These are phyloP conservation scores for Phorcus lineatus DNA, from an alignment of 2,888 invertebrate genomes.

Conservation along the genomic window DNA sequence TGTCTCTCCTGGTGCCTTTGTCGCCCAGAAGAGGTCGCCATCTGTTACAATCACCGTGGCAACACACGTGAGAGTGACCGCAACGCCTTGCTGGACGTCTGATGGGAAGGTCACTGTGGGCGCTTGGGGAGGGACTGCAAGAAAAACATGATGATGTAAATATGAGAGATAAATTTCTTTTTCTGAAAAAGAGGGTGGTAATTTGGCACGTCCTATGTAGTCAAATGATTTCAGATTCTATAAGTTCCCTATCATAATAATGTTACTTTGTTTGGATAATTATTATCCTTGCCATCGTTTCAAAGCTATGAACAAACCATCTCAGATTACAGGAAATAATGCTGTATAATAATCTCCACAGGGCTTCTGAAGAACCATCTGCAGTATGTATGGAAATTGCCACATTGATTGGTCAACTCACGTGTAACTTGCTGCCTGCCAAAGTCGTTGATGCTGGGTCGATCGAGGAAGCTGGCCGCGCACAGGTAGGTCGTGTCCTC, in stretches of 20 bases:
- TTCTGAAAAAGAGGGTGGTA: too few relatives aligned
- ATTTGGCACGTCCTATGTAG: too few relatives aligned
- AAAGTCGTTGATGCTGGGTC: neutral
- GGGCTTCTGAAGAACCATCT: too few relatives aligned
- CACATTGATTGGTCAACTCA: neutral
- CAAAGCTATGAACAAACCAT: too few relatives aligned
- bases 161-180: neutral
- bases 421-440: neutral
- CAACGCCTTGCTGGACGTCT: neutral
- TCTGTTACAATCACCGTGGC: neutral
- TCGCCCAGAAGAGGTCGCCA: slow-evolving; percentile 8
- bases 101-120: neutral
- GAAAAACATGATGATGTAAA: neutral
- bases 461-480: neutral
- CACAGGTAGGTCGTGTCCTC: neutral
- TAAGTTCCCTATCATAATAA: too few relatives aligned
- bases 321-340: too few relatives aligned
- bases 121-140: neutral
- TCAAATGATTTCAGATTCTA: too few relatives aligned
- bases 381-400: too few relatives aligned
- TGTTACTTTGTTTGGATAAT: too few relatives aligned
- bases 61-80: neutral
- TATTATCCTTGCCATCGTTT: too few relatives aligned
- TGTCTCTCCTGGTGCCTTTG: neutral
- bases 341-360: too few relatives aligned